phyloP scores from a whole-genome alignment of 2,797 vertebrate genomes.

The Hyperoplus immaculatus region DNA sequence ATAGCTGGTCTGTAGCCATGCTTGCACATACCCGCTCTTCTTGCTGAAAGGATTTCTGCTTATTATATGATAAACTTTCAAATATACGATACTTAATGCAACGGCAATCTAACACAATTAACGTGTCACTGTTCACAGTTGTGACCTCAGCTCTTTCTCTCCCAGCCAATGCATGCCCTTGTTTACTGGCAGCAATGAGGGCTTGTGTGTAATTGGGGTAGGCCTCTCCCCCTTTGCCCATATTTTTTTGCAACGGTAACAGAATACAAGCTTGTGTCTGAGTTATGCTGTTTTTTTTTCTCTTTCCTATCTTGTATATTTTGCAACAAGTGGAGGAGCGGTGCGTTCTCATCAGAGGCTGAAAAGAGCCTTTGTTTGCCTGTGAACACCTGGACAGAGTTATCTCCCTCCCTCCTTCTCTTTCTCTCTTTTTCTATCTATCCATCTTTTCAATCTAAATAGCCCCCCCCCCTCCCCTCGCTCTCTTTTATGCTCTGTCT shows the following conservation, averaged over 20 bases:
- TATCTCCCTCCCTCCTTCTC: constrained; percentile 73
- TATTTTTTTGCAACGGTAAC: constrained; percentile 81
- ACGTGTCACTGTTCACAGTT: constrained; percentile 1
- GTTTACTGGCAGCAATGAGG: constrained; percentile 32
- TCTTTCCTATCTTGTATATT: constrained; percentile 74
- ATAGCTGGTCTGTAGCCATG: not conserved
- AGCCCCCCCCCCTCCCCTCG: constrained; percentile 3
- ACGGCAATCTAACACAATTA: not conserved
- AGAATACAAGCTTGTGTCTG: constrained; percentile 84
- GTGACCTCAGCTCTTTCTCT: constrained; percentile 10
- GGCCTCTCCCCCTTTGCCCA: not conserved
- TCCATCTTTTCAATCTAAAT: constrained; percentile 42
- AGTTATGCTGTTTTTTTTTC: constrained; percentile 76
- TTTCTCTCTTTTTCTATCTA: constrained; percentile 30
- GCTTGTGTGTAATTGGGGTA: constrained; percentile 22
- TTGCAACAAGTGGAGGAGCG: constrained; percentile 87
- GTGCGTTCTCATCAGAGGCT: constrained; percentile 87
- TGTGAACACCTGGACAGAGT: constrained; percentile 92
- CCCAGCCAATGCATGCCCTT: constrained; percentile 8
- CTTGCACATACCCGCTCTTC: not conserved
- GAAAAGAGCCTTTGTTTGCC: constrained; percentile 94
- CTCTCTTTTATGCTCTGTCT: constrained; percentile 16
- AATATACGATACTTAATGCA: not conserved
- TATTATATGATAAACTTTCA: constrained; percentile 6
- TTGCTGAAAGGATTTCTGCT: not conserved